Conservation (phyloP, 2,888 invertebrate genomes). For the Pecten maximus region DNA sequence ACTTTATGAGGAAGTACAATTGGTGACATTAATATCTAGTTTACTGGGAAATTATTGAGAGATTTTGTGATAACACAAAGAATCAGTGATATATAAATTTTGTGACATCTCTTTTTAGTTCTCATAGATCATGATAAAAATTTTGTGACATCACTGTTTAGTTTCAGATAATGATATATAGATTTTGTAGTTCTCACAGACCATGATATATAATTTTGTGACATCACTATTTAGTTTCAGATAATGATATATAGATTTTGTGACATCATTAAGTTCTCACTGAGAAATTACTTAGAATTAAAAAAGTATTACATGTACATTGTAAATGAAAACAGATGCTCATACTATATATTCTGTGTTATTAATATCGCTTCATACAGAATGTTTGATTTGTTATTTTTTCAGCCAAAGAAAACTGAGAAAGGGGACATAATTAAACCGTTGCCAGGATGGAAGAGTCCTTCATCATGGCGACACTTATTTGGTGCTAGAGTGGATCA, state of each 20-base stretch:
- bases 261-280: neutral
- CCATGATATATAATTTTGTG: neutral
- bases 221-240: neutral
- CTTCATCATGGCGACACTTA: slow-evolving; percentile 74
- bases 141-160: neutral
- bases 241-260: neutral
- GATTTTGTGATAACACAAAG: too few species aligned
- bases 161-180: neutral
- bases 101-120: neutral
- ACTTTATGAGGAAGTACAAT: too few species aligned
- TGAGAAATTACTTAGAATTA: neutral
- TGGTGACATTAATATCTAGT: too few species aligned
- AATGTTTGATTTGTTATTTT: slow-evolving; percentile 45
- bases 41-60: too few species aligned
- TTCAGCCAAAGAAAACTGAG: slow-evolving; percentile 64
- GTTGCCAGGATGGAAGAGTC: slow-evolving; percentile 70
- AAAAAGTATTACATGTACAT: neutral
- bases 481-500: slow-evolving; percentile 73
- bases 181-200: neutral
- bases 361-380: neutral
- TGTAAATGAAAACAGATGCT: too few species aligned
- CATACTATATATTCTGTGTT: neutral
- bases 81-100: neutral
- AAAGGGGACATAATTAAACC: slow-evolving; percentile 56
- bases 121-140: neutral